Evolutionary conservation across 2,113 vertebrate species (phyloP).

Genomic region (Mormoops blainvillei): DNA sequence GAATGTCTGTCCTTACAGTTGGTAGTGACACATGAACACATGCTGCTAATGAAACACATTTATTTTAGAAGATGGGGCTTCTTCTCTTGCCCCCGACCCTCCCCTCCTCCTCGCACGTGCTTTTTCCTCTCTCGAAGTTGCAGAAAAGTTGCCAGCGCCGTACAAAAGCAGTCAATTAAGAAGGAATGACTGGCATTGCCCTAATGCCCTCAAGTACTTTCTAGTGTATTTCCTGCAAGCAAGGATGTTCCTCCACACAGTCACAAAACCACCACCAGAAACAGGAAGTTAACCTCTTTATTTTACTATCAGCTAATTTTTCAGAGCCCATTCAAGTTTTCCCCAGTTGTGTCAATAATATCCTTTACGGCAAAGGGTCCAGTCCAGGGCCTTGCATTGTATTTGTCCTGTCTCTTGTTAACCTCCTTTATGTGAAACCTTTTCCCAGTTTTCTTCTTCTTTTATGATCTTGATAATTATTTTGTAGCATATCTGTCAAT

Average conservation of each 20-base stretch:
- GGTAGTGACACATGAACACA: not conserved
- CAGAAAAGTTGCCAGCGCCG: not conserved
- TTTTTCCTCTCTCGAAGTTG: not conserved
- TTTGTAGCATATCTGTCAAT: not conserved
- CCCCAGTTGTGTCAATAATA: not conserved
- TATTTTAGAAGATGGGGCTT: not conserved
- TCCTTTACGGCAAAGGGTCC: not conserved
- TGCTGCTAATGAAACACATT: not conserved
- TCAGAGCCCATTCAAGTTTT: not conserved
- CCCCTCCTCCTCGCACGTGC: rapidly evolving
- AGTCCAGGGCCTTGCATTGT: not conserved
- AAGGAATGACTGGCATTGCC: not conserved
- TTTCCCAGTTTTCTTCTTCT: not conserved
- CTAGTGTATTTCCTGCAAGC: not conserved
- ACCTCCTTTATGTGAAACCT: not conserved
- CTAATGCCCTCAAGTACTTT: not conserved
- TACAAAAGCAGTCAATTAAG: not conserved
- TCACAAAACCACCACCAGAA: not conserved
- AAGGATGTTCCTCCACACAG: not conserved
- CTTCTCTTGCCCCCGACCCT: not conserved
- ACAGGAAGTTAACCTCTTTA: not conserved
- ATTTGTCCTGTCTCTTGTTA: not conserved
- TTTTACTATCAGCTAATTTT: not conserved
- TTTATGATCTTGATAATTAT: not conserved
- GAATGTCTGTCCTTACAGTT: not conserved